Evolutionary conservation across 2,888 invertebrate genomes (phyloP).

Genomic region (Chaetoderma sp.): DNA sequence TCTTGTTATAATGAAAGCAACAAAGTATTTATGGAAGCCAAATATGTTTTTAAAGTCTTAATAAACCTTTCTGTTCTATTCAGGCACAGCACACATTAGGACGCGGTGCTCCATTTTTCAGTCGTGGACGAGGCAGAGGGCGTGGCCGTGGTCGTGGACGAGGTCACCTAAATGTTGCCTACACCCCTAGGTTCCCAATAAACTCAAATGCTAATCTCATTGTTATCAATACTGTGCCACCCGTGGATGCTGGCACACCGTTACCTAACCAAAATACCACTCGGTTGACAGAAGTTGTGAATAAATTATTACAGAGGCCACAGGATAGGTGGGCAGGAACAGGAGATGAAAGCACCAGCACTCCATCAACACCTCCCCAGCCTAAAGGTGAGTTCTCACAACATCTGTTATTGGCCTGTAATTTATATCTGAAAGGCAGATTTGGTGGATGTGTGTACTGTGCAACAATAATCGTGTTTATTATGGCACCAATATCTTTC

Average conservation of each 20-base stretch:
- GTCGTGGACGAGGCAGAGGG: too few species aligned
- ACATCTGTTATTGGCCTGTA: background rate
- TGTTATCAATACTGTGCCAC: conserved; percentile 39
- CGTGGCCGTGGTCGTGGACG: too few species aligned
- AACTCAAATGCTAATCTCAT: conserved; percentile 39
- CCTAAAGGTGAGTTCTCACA: conserved; percentile 40
- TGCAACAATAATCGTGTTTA: background rate
- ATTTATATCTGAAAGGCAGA: background rate
- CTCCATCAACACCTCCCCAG: conserved; percentile 33
- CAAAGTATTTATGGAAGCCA: too few species aligned
- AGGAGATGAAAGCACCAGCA: conserved; percentile 38
- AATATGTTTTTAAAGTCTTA: too few species aligned
- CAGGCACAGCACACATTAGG: too few species aligned
- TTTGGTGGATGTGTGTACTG: background rate
- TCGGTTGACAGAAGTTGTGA: conserved; percentile 7
- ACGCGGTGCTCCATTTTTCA: too few species aligned
- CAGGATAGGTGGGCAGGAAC: conserved; percentile 54
- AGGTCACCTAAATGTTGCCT: too few species aligned
- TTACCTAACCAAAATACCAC: conserved; percentile 2
- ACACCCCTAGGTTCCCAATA: too few species aligned
- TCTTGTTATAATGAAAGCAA: too few species aligned
- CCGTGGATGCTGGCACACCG: conserved; percentile 24
- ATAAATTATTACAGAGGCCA: conserved; percentile 40
- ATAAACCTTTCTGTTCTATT: too few species aligned
- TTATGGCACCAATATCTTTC: background rate